Evolutionary conservation across 2,888 invertebrate genomes (phyloP).

Genomic region (Dione juno): DNA sequence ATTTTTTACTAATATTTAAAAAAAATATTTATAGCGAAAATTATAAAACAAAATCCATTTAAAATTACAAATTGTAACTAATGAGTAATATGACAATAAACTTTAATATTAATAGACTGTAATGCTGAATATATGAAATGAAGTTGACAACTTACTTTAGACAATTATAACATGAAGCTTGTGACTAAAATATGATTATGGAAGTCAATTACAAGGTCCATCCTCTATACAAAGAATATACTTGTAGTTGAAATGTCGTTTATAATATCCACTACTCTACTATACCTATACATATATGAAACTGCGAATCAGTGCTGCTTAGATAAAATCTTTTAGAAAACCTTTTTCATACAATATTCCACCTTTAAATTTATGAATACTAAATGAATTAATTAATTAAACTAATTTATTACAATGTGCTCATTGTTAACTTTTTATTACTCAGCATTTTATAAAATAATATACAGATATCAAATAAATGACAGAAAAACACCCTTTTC

Average conservation of each 20-base stretch:
- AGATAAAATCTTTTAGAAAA: not conserved
- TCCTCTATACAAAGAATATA: constrained; percentile 39
- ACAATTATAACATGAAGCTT: not conserved
- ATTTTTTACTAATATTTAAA: not conserved
- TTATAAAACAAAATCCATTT: not conserved
- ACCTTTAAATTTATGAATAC: too few species aligned
- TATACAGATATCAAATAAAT: not conserved
- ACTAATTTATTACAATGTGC: not conserved
- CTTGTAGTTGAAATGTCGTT: constrained; percentile 5
- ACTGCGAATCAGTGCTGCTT: not conserved
- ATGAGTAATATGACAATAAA: constrained; percentile 17
- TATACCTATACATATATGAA: not conserved
- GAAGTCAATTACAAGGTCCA: constrained; percentile 49
- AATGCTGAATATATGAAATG: constrained; percentile 2
- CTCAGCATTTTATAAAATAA: not conserved
- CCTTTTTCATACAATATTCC: not conserved
- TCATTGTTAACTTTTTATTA: not conserved
- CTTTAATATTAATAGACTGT: not conserved
- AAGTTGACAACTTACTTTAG: constrained; percentile 6
- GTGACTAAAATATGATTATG: not conserved
- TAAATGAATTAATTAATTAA: too few species aligned
- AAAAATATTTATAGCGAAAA: not conserved
- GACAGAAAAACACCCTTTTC: too few species aligned
- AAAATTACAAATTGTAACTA: not conserved
- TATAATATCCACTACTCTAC: not conserved